Conservation (phyloP, 2,888 invertebrate species). For the Mythimna vitellina region DNA sequence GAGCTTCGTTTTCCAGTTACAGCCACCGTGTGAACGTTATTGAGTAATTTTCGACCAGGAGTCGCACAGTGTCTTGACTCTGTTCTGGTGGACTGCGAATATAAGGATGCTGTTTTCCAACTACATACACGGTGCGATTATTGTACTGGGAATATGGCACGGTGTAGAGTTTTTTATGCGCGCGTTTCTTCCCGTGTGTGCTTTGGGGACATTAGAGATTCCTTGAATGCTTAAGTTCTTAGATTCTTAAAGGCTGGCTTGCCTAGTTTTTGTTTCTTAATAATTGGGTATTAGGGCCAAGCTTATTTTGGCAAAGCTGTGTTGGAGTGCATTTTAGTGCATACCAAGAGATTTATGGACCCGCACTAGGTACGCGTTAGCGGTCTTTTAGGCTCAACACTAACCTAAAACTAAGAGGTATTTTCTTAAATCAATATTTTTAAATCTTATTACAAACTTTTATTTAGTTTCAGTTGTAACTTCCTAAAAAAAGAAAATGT, state of each 20-base stretch:
- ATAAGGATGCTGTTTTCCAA: constrained; percentile 47
- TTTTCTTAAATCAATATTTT: too few relatives aligned
- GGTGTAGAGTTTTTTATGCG: constrained; percentile 30
- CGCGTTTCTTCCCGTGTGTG: constrained; percentile 26
- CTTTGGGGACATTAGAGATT: constrained; percentile 41
- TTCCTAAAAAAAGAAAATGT: too few relatives aligned
- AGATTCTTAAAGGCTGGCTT: constrained; percentile 18
- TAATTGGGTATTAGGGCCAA: constrained; percentile 1
- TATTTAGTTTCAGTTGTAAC: too few relatives aligned
- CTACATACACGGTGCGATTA: constrained; percentile 16
- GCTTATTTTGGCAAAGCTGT: background rate
- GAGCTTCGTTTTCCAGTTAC: constrained; percentile 55
- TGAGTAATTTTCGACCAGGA: constrained; percentile 38
- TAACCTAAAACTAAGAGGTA: background rate
- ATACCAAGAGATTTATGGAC: background rate
- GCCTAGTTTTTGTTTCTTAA: constrained; percentile 43
- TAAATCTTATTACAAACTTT: background rate
- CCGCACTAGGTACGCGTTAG: background rate
- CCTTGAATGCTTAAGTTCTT: constrained; percentile 43
- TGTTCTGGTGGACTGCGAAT: constrained; percentile 10
- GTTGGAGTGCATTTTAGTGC: background rate
- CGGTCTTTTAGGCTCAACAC: background rate
- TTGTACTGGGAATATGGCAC: constrained; percentile 40
- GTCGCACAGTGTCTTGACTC: constrained; percentile 45
- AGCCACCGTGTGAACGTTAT: constrained; percentile 41